phyloP scores from a whole-genome alignment of 2,888 invertebrate genomes.

The Pycnomerus fuliginosus region DNA sequence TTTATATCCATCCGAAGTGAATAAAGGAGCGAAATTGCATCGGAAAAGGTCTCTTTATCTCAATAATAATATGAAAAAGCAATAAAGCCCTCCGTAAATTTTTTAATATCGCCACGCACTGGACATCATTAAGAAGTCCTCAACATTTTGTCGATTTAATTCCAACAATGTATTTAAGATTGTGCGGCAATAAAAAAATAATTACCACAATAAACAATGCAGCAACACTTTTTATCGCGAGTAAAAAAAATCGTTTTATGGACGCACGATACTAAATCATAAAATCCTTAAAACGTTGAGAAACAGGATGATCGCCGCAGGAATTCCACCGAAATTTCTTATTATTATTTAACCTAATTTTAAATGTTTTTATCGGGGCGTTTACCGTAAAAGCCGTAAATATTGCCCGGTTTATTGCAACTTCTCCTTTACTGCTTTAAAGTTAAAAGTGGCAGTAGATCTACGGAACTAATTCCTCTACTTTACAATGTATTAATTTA shows the following conservation, averaged over 20 bases:
- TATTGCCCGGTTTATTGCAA: constrained; percentile 20
- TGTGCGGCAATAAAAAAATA: constrained; percentile 9
- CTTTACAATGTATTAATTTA: no score
- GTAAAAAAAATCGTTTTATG: no score
- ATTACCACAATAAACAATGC: constrained; percentile 16
- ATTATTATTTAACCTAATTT: no score
- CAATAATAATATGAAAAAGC: constrained; percentile 7
- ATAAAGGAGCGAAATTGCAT: neutral
- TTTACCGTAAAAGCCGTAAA: constrained; percentile 22
- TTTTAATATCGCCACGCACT: constrained; percentile 15
- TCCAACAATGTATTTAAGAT: constrained; percentile 12
- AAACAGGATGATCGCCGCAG: no score
- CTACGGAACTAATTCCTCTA: no score
- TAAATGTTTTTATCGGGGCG: constrained; percentile 17
- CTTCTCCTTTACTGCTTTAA: constrained; percentile 19
- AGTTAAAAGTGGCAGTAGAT: no score
- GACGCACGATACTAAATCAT: no score
- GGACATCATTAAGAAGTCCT: constrained; percentile 18
- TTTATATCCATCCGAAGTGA: constrained; percentile 7
- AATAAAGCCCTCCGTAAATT: constrained; percentile 16
- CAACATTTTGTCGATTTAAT: constrained; percentile 10
- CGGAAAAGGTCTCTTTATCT: neutral
- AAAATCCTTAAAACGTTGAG: no score
- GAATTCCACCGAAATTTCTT: no score
- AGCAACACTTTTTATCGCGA: no score